Evolutionary conservation across 92 coral and sea anemone species (phyloP), one percentile per base, ranked within the genome.

Genomic region (Heliopora coerulea): DNA sequence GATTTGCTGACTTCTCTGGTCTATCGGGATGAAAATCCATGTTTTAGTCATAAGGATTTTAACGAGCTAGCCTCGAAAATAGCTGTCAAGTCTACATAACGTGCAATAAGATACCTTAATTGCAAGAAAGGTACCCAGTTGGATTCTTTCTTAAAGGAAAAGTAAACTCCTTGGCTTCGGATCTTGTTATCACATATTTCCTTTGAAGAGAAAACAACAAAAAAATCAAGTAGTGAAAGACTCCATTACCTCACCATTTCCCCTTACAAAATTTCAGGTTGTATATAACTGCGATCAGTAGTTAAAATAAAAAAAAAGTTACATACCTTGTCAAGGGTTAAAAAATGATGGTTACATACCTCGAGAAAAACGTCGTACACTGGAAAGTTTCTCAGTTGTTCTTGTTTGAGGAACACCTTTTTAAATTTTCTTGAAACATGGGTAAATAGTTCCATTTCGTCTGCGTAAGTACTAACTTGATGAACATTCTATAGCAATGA

Each of bases 401-500:
- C 98, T 70, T 93, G 98, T 52, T 90, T 93, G 11, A 90, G 91
- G 80, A 90, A 93, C 19, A 90, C 85, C 40, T 93, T 93, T 75
- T 90, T 93, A 44, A 90, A 93, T 52, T 96, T 93, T 67, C 96
- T 80, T 59, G 95, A 80, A 33, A 91, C 98, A 86, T 88, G 82
- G 15, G 98, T 93, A 79, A 88, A 93, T 29, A 93, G 80, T 57
- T 93, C 98, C 98, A 93, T 93, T 69, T 93, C 98, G 32, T 93
- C 98, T 14, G 98, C 97, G 61, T 88, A 88, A 2, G 98, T 93
- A 80, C 91, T 93, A 24, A 93, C 77, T 54, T 93, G 98, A 74
- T 90, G 86, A n/a, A 91, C 85, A 40, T 93, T 97, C 98, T 93
- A 63, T 27, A 54, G 15, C 56, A 28, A 7, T 21, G 29, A 18